These are phyloP conservation scores for Seriola aureovittata DNA, from an alignment of 2,113 vertebrate genomes.

Conservation along the genomic window DNA sequence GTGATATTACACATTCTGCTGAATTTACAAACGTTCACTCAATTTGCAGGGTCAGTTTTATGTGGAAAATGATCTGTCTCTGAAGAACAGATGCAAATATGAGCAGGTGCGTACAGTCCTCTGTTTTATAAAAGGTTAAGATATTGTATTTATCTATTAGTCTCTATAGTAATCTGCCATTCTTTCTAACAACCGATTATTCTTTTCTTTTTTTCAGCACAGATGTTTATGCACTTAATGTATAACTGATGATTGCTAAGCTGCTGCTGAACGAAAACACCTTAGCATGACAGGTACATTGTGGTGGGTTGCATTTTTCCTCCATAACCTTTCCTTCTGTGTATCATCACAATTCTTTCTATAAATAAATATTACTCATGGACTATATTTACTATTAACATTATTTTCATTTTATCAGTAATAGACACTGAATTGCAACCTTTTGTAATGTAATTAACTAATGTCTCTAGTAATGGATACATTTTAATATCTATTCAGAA, in stretches of 20 bases:
- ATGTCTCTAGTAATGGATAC: neutral
- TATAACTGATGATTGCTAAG: too few relatives aligned
- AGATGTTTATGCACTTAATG: too few relatives aligned
- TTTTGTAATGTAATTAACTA: neutral
- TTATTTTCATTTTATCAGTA: neutral
- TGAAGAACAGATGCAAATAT: neutral
- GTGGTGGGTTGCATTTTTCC: neutral
- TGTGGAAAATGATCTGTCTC: neutral
- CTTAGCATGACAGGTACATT: neutral
- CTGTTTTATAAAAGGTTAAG: too few relatives aligned
- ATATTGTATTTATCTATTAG: too few relatives aligned
- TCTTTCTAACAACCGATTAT: too few relatives aligned
- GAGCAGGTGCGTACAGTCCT: too few relatives aligned
- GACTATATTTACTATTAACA: neutral
- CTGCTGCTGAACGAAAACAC: too few relatives aligned
- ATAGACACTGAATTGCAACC: neutral
- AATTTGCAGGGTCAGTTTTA: neutral
- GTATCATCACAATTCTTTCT: neutral
- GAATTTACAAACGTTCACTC: neutral
- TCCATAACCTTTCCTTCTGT: neutral
- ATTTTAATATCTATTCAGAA: slow-evolving; percentile 4
- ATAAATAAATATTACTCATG: too few relatives aligned
- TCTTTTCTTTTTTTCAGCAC: too few relatives aligned
- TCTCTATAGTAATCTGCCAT: too few relatives aligned
- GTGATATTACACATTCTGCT: neutral